Percentiles rank a stretch among this genome's conserved stretches.
Conservation (phyloP, 1,140 invertebrate genomes). For the Aphis craccivora region DNA sequence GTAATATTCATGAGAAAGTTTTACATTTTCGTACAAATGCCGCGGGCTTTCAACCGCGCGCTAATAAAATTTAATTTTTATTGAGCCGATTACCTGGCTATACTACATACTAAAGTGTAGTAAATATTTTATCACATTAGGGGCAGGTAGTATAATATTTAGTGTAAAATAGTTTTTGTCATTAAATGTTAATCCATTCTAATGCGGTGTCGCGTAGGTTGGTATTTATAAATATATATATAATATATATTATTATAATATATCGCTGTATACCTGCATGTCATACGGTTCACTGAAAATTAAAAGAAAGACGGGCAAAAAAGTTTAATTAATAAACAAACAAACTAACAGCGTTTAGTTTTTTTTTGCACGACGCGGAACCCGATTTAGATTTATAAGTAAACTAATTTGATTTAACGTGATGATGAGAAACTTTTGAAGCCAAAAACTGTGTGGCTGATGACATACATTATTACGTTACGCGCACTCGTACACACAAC, state of each 20-base stretch:
- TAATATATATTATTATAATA: neutral
- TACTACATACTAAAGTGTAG: neutral
- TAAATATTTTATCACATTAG: neutral
- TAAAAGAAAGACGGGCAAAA: neutral
- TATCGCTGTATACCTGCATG: neutral
- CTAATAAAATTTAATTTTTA: constrained; percentile 10
- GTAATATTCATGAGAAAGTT: constrained; percentile 15
- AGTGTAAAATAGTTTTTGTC: neutral
- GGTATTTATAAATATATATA: too few relatives aligned
- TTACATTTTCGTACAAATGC: neutral
- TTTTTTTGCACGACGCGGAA: neutral
- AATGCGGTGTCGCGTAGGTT: neutral
- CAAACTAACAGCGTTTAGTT: neutral
- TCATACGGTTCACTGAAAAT: neutral
- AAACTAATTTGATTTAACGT: neutral
- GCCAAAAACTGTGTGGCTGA: neutral
- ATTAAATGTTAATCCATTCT: constrained; percentile 15
- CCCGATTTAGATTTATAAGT: neutral
- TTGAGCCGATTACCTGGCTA: neutral
- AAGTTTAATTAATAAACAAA: neutral
- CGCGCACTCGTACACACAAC: neutral
- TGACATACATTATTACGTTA: neutral
- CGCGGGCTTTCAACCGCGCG: neutral
- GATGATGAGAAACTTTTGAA: neutral
- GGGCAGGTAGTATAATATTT: neutral